Evolutionary conservation across 1,140 invertebrate genomes (phyloP).

Genomic region (Choristoneura fumiferana): DNA sequence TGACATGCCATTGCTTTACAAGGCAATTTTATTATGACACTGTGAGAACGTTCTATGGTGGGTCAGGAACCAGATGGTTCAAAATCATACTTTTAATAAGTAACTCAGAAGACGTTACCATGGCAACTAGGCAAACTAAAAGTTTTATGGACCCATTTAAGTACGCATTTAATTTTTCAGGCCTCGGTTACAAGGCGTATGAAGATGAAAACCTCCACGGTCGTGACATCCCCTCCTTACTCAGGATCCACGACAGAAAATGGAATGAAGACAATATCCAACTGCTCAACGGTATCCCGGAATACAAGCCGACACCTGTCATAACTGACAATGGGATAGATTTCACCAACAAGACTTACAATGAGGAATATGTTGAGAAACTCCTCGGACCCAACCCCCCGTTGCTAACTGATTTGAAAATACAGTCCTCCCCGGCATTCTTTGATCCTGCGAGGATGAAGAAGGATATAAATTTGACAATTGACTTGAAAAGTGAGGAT

Average conservation of each 20-base stretch:
- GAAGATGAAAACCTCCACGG: constrained; percentile 48
- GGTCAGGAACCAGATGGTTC: too few relatives aligned
- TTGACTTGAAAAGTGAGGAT: constrained; percentile 46
- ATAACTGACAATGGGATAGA: constrained; percentile 47
- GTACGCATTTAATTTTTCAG: constrained; percentile 30
- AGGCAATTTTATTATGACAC: too few relatives aligned
- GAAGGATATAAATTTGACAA: constrained; percentile 45
- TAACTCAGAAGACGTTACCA: too few relatives aligned
- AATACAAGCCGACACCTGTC: constrained; percentile 42
- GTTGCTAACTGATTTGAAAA: constrained; percentile 40
- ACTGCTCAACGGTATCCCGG: constrained; percentile 36
- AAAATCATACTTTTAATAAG: too few relatives aligned
- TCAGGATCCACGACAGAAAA: constrained; percentile 39
- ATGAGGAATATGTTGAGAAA: constrained; percentile 41
- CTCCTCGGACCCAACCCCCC: constrained; percentile 53
- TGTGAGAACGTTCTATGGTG: too few relatives aligned
- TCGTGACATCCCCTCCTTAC: constrained; percentile 43
- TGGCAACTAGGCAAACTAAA: too few relatives aligned
- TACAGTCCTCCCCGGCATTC: constrained; percentile 39
- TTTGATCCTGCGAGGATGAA: constrained; percentile 27
- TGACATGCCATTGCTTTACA: too few relatives aligned
- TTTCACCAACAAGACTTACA: constrained; percentile 47
- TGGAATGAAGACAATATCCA: constrained; percentile 30
- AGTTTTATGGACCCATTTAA: constrained; percentile 5
- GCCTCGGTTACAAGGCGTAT: constrained; percentile 48